Conservation (phyloP, 2,888 invertebrate species). For the Galeopsomyia nigrocyanea region DNA sequence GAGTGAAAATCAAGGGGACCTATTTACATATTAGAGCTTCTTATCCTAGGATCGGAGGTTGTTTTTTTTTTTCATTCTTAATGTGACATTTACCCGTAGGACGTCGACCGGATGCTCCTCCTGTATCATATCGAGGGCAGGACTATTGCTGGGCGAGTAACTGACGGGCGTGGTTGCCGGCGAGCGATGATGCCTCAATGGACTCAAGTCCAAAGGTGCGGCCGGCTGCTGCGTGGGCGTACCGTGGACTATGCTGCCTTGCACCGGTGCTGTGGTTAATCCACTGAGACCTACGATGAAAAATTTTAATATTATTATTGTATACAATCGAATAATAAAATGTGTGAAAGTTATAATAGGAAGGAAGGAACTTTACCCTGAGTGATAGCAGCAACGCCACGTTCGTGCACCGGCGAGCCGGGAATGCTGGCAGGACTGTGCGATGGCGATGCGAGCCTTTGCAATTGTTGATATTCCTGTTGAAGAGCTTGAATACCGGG, state of each 20-base stretch:
- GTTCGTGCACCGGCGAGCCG: slow-evolving; percentile 66
- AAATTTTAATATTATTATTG: too few relatives aligned
- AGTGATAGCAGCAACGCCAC: slow-evolving; percentile 72
- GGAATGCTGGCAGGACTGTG: slow-evolving; percentile 68
- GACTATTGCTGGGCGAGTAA: slow-evolving; percentile 71
- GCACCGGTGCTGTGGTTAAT: slow-evolving; percentile 76
- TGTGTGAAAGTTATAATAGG: neutral
- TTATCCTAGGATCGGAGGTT: too few relatives aligned
- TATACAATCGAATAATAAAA: too few relatives aligned
- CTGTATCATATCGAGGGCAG: slow-evolving; percentile 83
- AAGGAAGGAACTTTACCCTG: slow-evolving; percentile 67
- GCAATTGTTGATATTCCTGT: slow-evolving; percentile 85
- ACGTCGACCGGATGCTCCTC: slow-evolving; percentile 75
- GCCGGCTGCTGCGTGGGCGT: slow-evolving; percentile 75
- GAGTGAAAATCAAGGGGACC: slow-evolving; percentile 44
- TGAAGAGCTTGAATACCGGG: slow-evolving; percentile 77
- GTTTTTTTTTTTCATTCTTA: neutral
- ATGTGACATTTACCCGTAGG: slow-evolving; percentile 58
- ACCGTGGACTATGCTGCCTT: slow-evolving; percentile 81
- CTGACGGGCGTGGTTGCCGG: slow-evolving; percentile 69
- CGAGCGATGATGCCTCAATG: slow-evolving; percentile 65
- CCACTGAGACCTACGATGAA: slow-evolving; percentile 77
- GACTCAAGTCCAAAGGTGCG: slow-evolving; percentile 73
- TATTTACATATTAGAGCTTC: slow-evolving; percentile 37
- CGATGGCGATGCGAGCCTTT: slow-evolving; percentile 71